These are phyloP conservation scores for Drosophila demipolita DNA, from an alignment of 2,888 invertebrate genomes.

Conservation along the genomic window DNA sequence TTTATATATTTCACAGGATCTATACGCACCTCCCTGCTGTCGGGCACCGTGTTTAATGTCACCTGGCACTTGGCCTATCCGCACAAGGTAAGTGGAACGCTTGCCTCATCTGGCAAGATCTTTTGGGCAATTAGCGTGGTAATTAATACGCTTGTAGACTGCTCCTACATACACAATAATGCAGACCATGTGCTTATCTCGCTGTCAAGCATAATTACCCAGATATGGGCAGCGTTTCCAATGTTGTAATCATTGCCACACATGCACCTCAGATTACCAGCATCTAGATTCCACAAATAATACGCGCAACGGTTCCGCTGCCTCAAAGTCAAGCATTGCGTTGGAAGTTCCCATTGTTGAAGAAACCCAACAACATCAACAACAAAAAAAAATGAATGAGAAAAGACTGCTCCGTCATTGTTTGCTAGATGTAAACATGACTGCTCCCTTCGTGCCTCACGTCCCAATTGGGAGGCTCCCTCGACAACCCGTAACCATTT, in stretches of 20 bases:
- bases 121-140: conserved; percentile 32
- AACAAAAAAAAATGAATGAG: conserved; percentile 18
- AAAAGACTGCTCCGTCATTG: conserved; percentile 61
- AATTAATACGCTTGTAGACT: conserved; percentile 45
- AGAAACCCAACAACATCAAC: conserved; percentile 20
- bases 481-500: not conserved
- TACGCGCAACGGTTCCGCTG: conserved; percentile 1
- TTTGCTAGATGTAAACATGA: conserved; percentile 32
- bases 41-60: conserved; percentile 94
- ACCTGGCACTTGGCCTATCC: conserved; percentile 98
- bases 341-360: conserved; percentile 71
- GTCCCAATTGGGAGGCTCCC: not conserved
- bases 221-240: conserved; percentile 32
- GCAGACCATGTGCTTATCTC: conserved; percentile 53
- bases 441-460: not conserved
- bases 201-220: conserved; percentile 48
- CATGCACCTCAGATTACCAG: conserved; percentile 53
- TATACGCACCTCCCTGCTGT: conserved; percentile 91
- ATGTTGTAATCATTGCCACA: conserved; percentile 70
- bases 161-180: conserved; percentile 67
- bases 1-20: conserved; percentile 88
- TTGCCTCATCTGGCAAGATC: conserved; percentile 15
- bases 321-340: conserved; percentile 60
- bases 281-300: conserved; percentile 31
- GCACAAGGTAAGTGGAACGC: conserved; percentile 89